Evolutionary conservation across 2,888 invertebrate genomes (phyloP).

Genomic region (Parnassius orleans): DNA sequence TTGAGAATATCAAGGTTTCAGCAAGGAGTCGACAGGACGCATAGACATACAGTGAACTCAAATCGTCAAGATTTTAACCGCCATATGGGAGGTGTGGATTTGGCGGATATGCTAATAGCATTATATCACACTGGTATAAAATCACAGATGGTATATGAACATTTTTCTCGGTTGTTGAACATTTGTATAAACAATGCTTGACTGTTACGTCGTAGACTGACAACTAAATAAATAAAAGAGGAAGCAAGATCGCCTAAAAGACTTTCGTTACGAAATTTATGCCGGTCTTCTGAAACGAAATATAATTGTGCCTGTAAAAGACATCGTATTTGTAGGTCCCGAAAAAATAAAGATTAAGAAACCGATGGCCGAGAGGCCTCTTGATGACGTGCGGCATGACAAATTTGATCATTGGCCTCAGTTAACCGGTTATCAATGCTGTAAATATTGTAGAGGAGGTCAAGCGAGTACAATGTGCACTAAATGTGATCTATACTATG

Average conservation of each 20-base stretch:
- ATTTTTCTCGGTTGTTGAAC: slow-evolving; percentile 24
- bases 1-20: slow-evolving; percentile 30
- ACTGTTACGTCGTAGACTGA: not conserved
- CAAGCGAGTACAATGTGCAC: not conserved
- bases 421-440: not conserved
- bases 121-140: slow-evolving; percentile 30
- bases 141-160: slow-evolving; percentile 34
- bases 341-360: too few relatives aligned
- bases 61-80: slow-evolving; percentile 34
- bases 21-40: slow-evolving; percentile 28
- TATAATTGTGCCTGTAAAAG: not conserved
- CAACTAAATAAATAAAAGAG: not conserved
- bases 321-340: not conserved
- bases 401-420: too few relatives aligned
- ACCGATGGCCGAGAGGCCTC: too few relatives aligned
- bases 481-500: not conserved
- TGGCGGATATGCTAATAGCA: slow-evolving; percentile 14
- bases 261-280: slow-evolving; percentile 1
- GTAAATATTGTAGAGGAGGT: not conserved
- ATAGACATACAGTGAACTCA: slow-evolving; percentile 32
- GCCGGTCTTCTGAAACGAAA: not conserved
- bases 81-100: slow-evolving; percentile 36
- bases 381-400: too few relatives aligned
- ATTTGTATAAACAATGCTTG: not conserved
- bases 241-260: slow-evolving; percentile 1